phyloP scores from a whole-genome alignment of 2,888 invertebrate genomes.

The Tenthredo livida region DNA sequence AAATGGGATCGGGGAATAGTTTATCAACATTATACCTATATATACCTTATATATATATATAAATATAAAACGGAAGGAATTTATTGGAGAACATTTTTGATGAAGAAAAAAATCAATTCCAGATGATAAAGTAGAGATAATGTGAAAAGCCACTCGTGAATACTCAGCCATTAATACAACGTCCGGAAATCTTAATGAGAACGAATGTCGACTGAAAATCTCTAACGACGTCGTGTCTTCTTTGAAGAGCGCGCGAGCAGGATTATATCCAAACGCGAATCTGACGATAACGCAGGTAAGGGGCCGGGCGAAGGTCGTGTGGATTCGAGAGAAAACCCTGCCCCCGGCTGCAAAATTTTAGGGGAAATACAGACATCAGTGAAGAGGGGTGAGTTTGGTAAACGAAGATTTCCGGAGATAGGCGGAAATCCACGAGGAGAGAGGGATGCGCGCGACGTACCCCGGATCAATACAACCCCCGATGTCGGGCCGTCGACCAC shows the following conservation, averaged over 20 bases:
- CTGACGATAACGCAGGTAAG: conserved; percentile 35
- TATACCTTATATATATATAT: background rate
- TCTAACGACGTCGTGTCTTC: conserved; percentile 5
- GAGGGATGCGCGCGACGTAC: conserved; percentile 72
- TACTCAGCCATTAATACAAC: background rate
- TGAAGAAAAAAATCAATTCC: background rate
- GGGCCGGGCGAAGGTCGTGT: conserved; percentile 12
- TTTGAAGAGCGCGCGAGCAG: background rate
- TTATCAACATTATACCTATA: background rate
- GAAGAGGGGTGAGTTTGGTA: conserved; percentile 69
- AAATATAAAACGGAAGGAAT: background rate
- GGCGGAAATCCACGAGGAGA: conserved; percentile 75
- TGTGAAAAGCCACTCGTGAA: background rate
- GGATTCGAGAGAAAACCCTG: conserved; percentile 39
- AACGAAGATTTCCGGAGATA: conserved; percentile 59
- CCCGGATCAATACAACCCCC: conserved; percentile 73
- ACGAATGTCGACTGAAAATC: conserved; percentile 15
- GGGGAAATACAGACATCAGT: conserved; percentile 70
- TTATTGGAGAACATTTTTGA: background rate
- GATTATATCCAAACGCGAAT: conserved; percentile 22
- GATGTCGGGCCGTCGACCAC: conserved; percentile 42
- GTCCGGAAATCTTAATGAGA: background rate
- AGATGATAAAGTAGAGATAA: background rate
- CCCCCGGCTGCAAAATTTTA: conserved; percentile 59
- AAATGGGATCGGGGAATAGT: background rate